These are phyloP conservation scores for Tetramorium alpestre DNA, from an alignment of 1,140 invertebrate genomes.

Conservation along the genomic window DNA sequence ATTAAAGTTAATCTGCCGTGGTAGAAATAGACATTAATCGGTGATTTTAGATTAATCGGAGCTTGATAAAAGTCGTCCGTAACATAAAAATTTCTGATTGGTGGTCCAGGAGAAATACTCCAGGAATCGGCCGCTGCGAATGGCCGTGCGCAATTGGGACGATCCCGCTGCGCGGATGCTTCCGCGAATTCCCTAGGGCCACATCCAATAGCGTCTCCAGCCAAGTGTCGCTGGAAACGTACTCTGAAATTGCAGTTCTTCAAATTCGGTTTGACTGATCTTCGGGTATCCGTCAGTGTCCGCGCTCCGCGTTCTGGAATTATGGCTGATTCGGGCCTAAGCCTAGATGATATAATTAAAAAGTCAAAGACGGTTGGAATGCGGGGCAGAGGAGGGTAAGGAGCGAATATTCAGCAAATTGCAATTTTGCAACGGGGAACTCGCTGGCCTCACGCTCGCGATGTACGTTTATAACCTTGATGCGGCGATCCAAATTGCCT, in stretches of 20 bases:
- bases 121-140: no score
- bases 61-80: no score
- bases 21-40: no score
- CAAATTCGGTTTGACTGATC: constrained; percentile 6
- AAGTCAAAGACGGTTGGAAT: constrained; percentile 78
- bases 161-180: no score
- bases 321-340: constrained; percentile 74
- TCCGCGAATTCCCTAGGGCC: no score
- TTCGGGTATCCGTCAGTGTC: not conserved
- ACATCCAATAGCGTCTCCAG: not conserved
- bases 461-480: constrained; percentile 22
- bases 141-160: no score
- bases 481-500: not conserved
- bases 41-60: no score
- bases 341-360: constrained; percentile 84
- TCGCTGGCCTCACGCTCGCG: no score
- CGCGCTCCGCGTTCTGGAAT: constrained; percentile 45
- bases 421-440: not conserved
- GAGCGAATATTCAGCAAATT: constrained; percentile 15
- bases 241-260: constrained; percentile 16
- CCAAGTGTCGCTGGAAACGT: not conserved
- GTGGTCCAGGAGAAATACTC: no score
- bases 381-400: constrained; percentile 80
- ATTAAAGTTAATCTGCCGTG: no score
- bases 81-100: no score